Conservation (phyloP, 2,797 vertebrate species). For the Eupleurogrammus muticus region DNA sequence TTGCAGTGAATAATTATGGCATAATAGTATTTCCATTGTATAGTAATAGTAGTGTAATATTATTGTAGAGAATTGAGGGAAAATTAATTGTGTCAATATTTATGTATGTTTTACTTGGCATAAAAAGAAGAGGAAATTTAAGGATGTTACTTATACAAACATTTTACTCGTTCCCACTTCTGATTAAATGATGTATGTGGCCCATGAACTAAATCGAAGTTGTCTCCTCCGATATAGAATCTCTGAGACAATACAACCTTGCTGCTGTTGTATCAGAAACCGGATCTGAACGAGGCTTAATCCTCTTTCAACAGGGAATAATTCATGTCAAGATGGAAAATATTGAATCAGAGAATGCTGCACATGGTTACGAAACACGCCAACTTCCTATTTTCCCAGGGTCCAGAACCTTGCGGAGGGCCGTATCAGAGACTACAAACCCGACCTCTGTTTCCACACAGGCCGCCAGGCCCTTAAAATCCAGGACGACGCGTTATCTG, state of each 20-base stretch:
- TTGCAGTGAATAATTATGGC: no score
- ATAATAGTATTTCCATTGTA: no score
- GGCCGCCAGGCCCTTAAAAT: slow-evolving; percentile 48
- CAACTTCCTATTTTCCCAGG: not conserved
- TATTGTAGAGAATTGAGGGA: no score
- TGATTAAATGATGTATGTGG: no score
- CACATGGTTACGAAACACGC: not conserved
- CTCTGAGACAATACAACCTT: slow-evolving; percentile 35
- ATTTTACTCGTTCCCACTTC: no score
- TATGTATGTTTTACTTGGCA: no score
- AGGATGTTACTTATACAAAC: no score
- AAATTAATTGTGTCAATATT: no score
- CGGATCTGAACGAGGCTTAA: slow-evolving; percentile 59
- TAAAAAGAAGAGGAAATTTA: no score
- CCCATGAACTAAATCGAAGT: no score
- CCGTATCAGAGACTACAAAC: slow-evolving; percentile 31
- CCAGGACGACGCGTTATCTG: slow-evolving; percentile 65
- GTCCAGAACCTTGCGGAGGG: slow-evolving; percentile 3
- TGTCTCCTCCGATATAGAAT: slow-evolving; percentile 30
- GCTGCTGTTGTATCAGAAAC: slow-evolving; percentile 49
- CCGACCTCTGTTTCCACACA: slow-evolving; percentile 45
- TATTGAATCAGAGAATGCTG: slow-evolving; percentile 24
- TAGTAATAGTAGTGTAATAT: no score
- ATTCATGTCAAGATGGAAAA: slow-evolving; percentile 41
- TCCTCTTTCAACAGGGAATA: slow-evolving; percentile 43